Conservation (phyloP, 2,888 invertebrate species). For the Hypolimnas misippus region DNA sequence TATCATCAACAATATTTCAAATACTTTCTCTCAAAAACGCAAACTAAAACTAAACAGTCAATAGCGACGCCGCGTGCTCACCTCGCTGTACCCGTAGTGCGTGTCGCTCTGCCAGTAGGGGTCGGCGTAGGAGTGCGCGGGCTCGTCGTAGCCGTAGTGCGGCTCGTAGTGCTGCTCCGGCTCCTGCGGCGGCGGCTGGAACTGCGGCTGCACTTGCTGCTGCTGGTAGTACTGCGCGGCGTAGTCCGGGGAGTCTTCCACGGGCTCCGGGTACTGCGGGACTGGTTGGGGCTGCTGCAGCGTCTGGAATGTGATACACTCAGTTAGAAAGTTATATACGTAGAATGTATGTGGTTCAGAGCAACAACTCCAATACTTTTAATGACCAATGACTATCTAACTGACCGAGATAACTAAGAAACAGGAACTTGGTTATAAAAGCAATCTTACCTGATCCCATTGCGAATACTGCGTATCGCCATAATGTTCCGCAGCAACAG, state of each 20-base stretch:
- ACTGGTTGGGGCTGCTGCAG: slow-evolving; percentile 49
- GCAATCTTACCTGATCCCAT: slow-evolving; percentile 60
- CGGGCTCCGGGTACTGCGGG: slow-evolving; percentile 40
- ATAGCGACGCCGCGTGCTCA: slow-evolving; percentile 46
- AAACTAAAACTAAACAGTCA: no score
- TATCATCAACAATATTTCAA: no score
- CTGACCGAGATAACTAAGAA: background rate
- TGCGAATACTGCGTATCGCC: slow-evolving; percentile 42
- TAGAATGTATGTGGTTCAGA: no score
- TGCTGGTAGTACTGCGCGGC: slow-evolving; percentile 51
- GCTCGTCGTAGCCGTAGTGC: slow-evolving; percentile 47
- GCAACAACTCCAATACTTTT: no score
- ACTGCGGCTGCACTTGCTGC: slow-evolving; percentile 33
- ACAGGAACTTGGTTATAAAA: no score
- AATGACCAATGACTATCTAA: no score
- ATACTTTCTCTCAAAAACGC: no score
- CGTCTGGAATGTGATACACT: no score
- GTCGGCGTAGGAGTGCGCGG: slow-evolving; percentile 54
- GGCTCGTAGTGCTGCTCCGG: slow-evolving; percentile 34
- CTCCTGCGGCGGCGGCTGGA: slow-evolving; percentile 20
- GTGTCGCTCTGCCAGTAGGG: slow-evolving; percentile 60
- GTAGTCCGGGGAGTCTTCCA: slow-evolving; percentile 53
- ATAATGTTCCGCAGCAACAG: no score
- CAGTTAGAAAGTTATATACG: no score
- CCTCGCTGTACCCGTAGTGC: slow-evolving; percentile 59